Base-by-base conservation (phyloP, 2,888 invertebrate genomes). In the Drosophila leonis region DNA sequence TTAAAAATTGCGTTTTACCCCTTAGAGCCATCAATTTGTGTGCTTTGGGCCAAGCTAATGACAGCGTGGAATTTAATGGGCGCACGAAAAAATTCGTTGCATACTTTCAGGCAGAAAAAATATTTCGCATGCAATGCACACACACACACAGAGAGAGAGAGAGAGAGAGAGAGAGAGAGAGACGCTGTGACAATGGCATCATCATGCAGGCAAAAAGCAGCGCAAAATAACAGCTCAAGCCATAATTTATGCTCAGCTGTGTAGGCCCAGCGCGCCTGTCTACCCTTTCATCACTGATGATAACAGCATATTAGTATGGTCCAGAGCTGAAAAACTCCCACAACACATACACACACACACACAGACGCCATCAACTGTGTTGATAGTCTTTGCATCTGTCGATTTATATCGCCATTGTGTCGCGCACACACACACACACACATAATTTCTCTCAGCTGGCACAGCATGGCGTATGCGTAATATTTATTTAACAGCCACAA, bases 231-330 rank as follows among this genome's bases (percentile, higher is more conserved):
- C 33, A 60, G 46, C 60, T 35, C 31, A 54, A 60, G 66, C 72
- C 77, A 75, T 80, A 85, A 88, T 88, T 88, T 88, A 78, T 81
- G 65, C 60, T 56, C 74, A 72, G 56, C 44, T 62, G 10, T 48
- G 51, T 75, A 68, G 81, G 79, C 72, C 49, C 46, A 70, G 63
- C 72, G 77, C 75, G 83, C 59, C 68, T 56, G 78, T 57, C 78
- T 72, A 84, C 65, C 72, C 90, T 87, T 84, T 84, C 84, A 87
- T 88, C 89, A 89, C 72, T 72, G 87, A 78, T 88, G 83, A 84
- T 86, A 89, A 78, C 74, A 59, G 75, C 78, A 83, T 73, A 84
- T 88, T 83, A 83, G 87, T 65, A 70, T 44, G 73, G 80, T 65
- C 71, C 83, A 64, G 48, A 37, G 57, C 68, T 66, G 41, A 29